A percentile compares a stretch with the other conserved stretches of the same genome.
These are phyloP conservation scores for Adelosebastes latens DNA, from an alignment of 2,797 vertebrate species.

Conservation along the genomic window DNA sequence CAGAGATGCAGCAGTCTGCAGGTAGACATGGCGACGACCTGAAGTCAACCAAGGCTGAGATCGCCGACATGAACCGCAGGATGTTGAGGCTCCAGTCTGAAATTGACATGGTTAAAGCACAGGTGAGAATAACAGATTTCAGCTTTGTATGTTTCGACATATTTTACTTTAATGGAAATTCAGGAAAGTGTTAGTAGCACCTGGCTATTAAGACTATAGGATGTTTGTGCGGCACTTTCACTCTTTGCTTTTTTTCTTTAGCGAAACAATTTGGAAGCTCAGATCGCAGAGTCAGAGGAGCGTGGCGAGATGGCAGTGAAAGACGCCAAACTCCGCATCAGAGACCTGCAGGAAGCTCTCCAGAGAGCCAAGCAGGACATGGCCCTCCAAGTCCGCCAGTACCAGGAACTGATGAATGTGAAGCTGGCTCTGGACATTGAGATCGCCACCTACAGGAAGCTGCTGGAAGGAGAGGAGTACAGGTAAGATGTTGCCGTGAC, in stretches of 20 bases:
- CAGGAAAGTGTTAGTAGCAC: neutral
- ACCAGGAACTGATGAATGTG: conserved; percentile 92
- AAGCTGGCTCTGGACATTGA: conserved; percentile 95
- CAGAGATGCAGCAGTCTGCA: conserved; percentile 83
- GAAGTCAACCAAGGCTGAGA: conserved; percentile 79
- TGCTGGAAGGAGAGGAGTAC: conserved; percentile 85
- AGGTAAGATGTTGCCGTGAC: conserved; percentile 54
- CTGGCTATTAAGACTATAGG: neutral
- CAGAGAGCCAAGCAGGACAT: conserved; percentile 92
- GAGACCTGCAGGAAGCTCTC: conserved; percentile 87
- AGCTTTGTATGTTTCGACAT: neutral
- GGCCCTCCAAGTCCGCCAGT: conserved; percentile 88
- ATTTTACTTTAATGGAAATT: neutral
- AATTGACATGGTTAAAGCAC: conserved; percentile 82
- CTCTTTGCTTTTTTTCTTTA: conserved; percentile 27
- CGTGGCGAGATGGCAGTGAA: conserved; percentile 78
- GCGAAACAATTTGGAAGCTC: conserved; percentile 69
- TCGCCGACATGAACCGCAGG: conserved; percentile 79
- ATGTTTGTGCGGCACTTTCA: neutral
- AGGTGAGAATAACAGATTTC: conserved; percentile 65
- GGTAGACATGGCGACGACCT: conserved; percentile 77
- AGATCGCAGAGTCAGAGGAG: conserved; percentile 77
- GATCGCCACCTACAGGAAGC: conserved; percentile 86
- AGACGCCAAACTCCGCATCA: conserved; percentile 85
- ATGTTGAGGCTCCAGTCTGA: conserved; percentile 83